Base-by-base conservation (phyloP, 2,888 invertebrate genomes). In the Ochlodes sylvanus region DNA sequence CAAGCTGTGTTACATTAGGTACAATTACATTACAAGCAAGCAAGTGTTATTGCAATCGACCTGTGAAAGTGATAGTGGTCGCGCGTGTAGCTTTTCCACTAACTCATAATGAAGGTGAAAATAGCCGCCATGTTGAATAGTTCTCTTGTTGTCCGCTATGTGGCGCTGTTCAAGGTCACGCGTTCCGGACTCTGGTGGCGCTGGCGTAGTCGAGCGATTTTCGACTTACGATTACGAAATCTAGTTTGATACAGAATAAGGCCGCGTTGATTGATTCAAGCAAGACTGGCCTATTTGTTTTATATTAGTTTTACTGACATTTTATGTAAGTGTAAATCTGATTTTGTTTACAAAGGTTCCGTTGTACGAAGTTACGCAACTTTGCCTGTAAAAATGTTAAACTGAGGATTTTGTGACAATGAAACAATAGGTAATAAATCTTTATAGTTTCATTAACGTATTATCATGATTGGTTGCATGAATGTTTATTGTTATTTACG, bases 41-140 rank as follows among this genome's bases (percentile, higher is more conserved):
- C n/a, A n/a, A 50, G 19, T 63, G 58, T 50, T 70, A 68, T 65
- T 66, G 62, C 68, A 68, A 65, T 69, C 54, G 68, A 67, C 62
- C 69, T 74, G 82, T 78, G 89, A 91, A 90, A 91, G 90, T 77
- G 83, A 87, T 71, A 82, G 82, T 84, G 83, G 82, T 82, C 81
- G 83, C 76, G 82, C 79, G 75, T 75, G 78, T 50, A 19, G 50
- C 75, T 79, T 87, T 88, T 86, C 84, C 82, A 84, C 74, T 79
- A 73, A 75, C 73, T 76, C 76, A 71, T 69, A 77, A 77, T 79
- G 84, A 85, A 84, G 84, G 89, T 87, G 89, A 89, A 90, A 90
- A 87, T 77, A 56, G 72, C 67, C 70, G 76, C 77, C 75, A 77
- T 78, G 72, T 76, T 73, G 73, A 44, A 54, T 62, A 68, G 77